Evolutionary conservation across 2,888 invertebrate species (phyloP).

Genomic region (Perdita meconis): DNA sequence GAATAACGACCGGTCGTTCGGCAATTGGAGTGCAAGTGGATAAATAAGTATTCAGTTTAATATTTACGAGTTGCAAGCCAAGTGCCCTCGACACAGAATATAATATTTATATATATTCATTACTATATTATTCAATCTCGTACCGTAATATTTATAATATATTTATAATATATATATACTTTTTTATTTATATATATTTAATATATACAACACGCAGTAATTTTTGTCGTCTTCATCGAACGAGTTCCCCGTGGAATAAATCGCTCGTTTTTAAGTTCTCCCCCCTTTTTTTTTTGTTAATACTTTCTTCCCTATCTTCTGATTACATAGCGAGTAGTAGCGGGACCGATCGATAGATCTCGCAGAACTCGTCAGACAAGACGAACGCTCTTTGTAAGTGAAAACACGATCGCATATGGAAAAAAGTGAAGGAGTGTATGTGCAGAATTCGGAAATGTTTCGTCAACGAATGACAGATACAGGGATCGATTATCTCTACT

Average conservation of each 20-base stretch:
- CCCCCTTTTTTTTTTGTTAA: conserved; percentile 11
- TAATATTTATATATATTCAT: conserved; percentile 67
- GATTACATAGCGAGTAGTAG: background rate
- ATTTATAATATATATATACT: conserved; percentile 75
- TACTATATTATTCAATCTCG: conserved; percentile 79
- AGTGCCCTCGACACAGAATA: conserved; percentile 78
- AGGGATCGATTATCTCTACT: conserved; percentile 49
- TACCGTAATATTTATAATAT: conserved; percentile 82
- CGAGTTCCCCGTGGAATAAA: conserved; percentile 37
- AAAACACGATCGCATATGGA: conserved; percentile 70
- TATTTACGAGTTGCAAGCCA: conserved; percentile 79
- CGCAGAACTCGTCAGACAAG: conserved; percentile 56
- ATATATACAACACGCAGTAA: conserved; percentile 82
- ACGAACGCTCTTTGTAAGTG: conserved; percentile 68
- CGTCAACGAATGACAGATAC: conserved; percentile 59
- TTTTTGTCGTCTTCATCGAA: conserved; percentile 64
- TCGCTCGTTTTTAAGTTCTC: background rate
- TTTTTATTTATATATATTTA: conserved; percentile 77
- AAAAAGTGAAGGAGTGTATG: conserved; percentile 68
- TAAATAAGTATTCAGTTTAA: conserved; percentile 72
- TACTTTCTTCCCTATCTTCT: conserved; percentile 14
- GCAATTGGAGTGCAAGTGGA: conserved; percentile 79
- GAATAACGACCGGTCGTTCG: conserved; percentile 81
- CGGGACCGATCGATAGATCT: background rate
- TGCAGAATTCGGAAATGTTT: conserved; percentile 73